A percentile compares a stretch with the other conserved stretches of the same genome.
Conservation (phyloP, 2,113 vertebrate genomes). For the Rhagologus leucostigma region DNA sequence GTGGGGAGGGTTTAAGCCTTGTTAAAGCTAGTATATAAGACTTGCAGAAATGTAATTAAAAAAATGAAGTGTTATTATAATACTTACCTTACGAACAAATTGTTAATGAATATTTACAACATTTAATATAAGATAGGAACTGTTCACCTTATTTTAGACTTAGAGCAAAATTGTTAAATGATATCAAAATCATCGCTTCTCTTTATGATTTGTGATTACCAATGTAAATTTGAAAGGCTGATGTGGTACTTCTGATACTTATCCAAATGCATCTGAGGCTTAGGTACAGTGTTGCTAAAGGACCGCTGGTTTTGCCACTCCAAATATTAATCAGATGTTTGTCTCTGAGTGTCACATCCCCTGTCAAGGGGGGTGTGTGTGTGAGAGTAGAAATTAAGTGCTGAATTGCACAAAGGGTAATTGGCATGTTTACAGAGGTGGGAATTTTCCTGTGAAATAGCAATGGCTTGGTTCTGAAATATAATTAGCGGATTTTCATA, state of each 20-base stretch:
- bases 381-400: background rate
- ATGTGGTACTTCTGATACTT: background rate
- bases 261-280: background rate
- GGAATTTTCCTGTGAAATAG: background rate
- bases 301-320: background rate
- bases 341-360: background rate
- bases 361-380: background rate
- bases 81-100: background rate
- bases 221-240: background rate
- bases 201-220: background rate
- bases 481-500: background rate
- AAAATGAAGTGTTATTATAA: background rate
- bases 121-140: background rate
- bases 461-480: background rate
- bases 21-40: background rate
- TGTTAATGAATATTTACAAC: conserved; percentile 20
- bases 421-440: background rate
- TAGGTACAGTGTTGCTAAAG: background rate
- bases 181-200: background rate
- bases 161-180: background rate
- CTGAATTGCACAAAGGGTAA: background rate
- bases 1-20: background rate
- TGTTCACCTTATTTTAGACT: background rate
- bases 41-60: background rate
- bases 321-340: background rate